A percentile compares a stretch with the other conserved stretches of the same genome.
These are phyloP conservation scores for Sarcophaga caerulescens DNA, from an alignment of 2,888 invertebrate genomes.

Conservation along the genomic window DNA sequence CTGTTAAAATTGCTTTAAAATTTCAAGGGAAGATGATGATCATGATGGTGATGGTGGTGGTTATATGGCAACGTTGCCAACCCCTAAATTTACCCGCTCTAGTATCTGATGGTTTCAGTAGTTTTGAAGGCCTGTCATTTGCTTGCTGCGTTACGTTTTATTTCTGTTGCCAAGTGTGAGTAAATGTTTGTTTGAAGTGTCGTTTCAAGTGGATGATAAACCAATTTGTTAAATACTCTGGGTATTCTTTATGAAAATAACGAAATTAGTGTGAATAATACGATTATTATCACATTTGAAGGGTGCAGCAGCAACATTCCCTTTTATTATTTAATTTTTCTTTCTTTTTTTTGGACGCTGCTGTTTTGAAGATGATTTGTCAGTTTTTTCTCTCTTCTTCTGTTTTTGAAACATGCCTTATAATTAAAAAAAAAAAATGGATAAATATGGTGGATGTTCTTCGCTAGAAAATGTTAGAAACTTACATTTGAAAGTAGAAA, in stretches of 20 bases:
- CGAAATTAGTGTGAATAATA: constrained; percentile 74
- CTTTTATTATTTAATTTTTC: neutral
- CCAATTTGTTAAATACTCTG: constrained; percentile 65
- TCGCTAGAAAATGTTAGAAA: too few species aligned
- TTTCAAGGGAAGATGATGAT: neutral
- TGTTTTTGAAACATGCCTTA: too few species aligned
- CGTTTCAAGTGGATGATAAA: constrained; percentile 67
- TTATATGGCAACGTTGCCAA: constrained; percentile 5
- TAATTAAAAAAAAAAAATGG: too few species aligned
- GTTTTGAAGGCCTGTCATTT: constrained; percentile 2
- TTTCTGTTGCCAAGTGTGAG: constrained; percentile 40
- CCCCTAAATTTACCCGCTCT: constrained; percentile 35
- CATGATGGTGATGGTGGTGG: constrained; percentile 8
- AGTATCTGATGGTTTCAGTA: constrained; percentile 1
- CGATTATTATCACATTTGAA: constrained; percentile 70
- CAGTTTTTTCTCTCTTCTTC: neutral
- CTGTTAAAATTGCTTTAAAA: constrained; percentile 18
- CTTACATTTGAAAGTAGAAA: too few species aligned
- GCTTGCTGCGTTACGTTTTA: neutral
- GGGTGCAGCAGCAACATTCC: constrained; percentile 32
- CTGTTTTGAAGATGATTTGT: neutral
- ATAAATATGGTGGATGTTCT: too few species aligned
- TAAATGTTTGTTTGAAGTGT: constrained; percentile 42
- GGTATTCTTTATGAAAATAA: constrained; percentile 16
- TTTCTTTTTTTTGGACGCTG: neutral